Evolutionary conservation across 2,888 invertebrate genomes (phyloP).

Genomic region (Heliconius ismenius): DNA sequence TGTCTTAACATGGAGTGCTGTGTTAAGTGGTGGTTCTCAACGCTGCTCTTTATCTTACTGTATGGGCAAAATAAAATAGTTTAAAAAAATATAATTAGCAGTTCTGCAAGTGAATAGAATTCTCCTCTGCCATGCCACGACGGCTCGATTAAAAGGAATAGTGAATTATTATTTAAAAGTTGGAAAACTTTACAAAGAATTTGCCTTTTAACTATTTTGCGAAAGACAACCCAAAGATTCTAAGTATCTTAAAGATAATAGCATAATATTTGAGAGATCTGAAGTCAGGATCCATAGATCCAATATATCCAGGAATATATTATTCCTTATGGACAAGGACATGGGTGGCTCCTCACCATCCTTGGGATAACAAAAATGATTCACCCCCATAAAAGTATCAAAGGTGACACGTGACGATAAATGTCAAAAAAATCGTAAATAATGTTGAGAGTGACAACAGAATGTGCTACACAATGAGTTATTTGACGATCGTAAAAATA

Average conservation of each 20-base stretch:
- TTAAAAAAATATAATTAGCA: too few relatives aligned
- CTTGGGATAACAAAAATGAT: constrained; percentile 28
- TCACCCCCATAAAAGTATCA: constrained; percentile 35
- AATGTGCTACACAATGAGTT: constrained; percentile 65
- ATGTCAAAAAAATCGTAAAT: constrained; percentile 58
- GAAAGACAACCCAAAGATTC: too few relatives aligned
- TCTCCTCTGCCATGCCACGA: too few relatives aligned
- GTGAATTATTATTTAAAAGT: too few relatives aligned
- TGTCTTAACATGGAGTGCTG: too few relatives aligned
- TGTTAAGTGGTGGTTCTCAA: background rate
- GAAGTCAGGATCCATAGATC: background rate
- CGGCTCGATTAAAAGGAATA: too few relatives aligned
- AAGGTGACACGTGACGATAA: constrained; percentile 57
- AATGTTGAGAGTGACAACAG: constrained; percentile 56
- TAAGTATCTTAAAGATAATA: too few relatives aligned
- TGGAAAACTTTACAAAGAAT: too few relatives aligned
- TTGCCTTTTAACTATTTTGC: too few relatives aligned
- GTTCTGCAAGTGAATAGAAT: too few relatives aligned
- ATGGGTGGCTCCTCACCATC: background rate
- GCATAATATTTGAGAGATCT: background rate
- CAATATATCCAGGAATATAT: background rate
- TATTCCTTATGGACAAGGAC: background rate
- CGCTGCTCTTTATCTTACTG: background rate
- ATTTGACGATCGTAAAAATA: constrained; percentile 62
- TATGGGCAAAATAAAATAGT: background rate